Percentiles rank a stretch among this genome's conserved stretches.
Conservation (phyloP, 2,888 invertebrate genomes). For the Nomada fabriciana region DNA sequence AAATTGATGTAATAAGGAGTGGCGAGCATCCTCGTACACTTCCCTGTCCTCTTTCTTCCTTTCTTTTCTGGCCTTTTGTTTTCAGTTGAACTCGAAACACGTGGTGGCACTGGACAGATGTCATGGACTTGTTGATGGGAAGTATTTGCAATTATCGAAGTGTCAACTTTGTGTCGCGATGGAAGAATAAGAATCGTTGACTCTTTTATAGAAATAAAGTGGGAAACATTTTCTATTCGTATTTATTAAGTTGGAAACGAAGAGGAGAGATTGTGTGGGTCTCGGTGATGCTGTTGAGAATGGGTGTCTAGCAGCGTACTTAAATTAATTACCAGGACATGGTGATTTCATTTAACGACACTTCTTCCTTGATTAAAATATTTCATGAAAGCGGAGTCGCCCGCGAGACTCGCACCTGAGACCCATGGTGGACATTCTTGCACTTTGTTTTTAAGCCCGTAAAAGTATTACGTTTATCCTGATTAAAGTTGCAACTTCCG, state of each 20-base stretch:
- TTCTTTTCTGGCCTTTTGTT: neutral
- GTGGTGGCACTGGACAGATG: neutral
- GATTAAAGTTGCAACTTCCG: neutral
- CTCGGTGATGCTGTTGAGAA: neutral
- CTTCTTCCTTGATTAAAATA: conserved; percentile 44
- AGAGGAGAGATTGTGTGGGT: neutral
- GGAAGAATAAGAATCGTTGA: neutral
- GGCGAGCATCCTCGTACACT: conserved; percentile 3
- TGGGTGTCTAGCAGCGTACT: conserved; percentile 14
- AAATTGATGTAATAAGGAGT: conserved; percentile 47
- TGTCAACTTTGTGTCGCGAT: neutral
- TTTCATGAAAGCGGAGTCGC: conserved; percentile 11
- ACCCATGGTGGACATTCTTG: neutral
- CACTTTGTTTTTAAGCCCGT: conserved; percentile 1
- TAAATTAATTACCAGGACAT: conserved; percentile 37
- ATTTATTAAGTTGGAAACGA: neutral
- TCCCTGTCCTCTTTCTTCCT: neutral
- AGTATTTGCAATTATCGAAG: neutral
- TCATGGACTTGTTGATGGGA: neutral
- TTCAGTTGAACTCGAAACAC: neutral
- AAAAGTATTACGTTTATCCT: neutral
- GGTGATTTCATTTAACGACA: conserved; percentile 40
- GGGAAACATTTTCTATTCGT: neutral
- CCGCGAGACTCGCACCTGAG: conserved; percentile 35
- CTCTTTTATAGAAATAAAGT: neutral